Evolutionary conservation across 1,140 invertebrate species (phyloP).

Genomic region (Panagrolaimus sp.): DNA sequence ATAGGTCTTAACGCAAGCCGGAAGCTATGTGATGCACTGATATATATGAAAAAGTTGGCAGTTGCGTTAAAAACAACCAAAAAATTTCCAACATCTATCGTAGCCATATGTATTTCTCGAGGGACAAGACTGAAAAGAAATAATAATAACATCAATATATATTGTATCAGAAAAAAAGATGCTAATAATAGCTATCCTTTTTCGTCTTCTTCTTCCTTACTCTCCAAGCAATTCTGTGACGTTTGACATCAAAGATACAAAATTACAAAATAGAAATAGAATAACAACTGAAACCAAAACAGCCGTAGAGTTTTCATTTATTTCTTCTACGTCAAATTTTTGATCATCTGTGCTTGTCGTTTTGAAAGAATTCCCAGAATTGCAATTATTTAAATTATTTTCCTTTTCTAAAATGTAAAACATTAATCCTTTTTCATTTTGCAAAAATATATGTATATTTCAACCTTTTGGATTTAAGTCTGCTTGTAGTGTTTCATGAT

Average conservation of each 20-base stretch:
- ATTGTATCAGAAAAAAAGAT: not conserved
- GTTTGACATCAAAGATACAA: constrained; percentile 10
- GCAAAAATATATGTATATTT: no score
- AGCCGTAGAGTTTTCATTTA: not conserved
- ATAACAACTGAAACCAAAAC: not conserved
- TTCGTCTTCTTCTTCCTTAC: no score
- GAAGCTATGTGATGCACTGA: constrained; percentile 1
- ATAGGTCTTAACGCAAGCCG: not conserved
- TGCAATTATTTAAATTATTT: no score
- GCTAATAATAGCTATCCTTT: no score
- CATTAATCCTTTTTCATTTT: no score
- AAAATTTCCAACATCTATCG: constrained; percentile 11
- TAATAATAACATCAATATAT: not conserved
- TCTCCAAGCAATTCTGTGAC: constrained; percentile 14
- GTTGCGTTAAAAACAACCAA: constrained; percentile 10
- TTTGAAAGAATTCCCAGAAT: no score
- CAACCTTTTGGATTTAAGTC: no score
- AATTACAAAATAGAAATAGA: constrained; percentile 13
- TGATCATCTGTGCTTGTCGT: not conserved
- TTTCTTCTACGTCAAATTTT: not conserved
- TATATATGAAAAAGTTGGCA: constrained; percentile 13
- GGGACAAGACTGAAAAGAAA: constrained; percentile 7
- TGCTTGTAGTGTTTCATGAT: no score
- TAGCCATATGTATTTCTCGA: constrained; percentile 12
- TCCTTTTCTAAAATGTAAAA: no score